These are phyloP conservation scores for Quadroppia sp. DNA, from an alignment of 2,888 invertebrate genomes.

Conservation along the genomic window DNA sequence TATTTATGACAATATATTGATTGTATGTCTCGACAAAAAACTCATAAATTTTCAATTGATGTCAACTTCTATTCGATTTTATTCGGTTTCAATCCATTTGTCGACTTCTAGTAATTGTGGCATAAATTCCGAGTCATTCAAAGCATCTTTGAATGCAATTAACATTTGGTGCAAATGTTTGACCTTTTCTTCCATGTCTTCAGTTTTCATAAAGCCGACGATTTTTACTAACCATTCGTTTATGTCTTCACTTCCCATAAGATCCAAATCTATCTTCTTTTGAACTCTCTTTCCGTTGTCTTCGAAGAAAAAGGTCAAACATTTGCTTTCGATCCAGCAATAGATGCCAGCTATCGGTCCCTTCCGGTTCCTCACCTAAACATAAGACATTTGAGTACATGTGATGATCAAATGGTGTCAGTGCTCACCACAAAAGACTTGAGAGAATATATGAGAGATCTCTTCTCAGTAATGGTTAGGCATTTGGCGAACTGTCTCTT, in stretches of 20 bases:
- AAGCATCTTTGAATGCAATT: slow-evolving; percentile 46
- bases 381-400: too few species aligned
- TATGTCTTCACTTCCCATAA: slow-evolving; percentile 55
- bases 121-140: slow-evolving; percentile 65
- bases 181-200: slow-evolving; percentile 62
- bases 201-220: slow-evolving; percentile 58
- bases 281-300: slow-evolving; percentile 62
- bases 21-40: too few species aligned
- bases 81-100: slow-evolving; percentile 61
- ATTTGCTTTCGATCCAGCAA: slow-evolving; percentile 64
- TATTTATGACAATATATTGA: too few species aligned
- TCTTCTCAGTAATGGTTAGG: slow-evolving; percentile 78
- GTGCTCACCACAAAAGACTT: slow-evolving; percentile 66
- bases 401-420: too few species aligned
- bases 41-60: neutral
- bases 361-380: slow-evolving; percentile 66
- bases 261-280: slow-evolving; percentile 69
- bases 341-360: slow-evolving; percentile 80
- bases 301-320: slow-evolving; percentile 72
- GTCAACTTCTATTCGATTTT: slow-evolving; percentile 42
- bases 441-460: slow-evolving; percentile 79
- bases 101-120: slow-evolving; percentile 73
- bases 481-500: slow-evolving; percentile 61
- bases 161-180: slow-evolving; percentile 65
- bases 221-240: slow-evolving; percentile 54